These are phyloP conservation scores for Morinoia aosen DNA, from an alignment of 2,888 invertebrate genomes.

Conservation along the genomic window DNA sequence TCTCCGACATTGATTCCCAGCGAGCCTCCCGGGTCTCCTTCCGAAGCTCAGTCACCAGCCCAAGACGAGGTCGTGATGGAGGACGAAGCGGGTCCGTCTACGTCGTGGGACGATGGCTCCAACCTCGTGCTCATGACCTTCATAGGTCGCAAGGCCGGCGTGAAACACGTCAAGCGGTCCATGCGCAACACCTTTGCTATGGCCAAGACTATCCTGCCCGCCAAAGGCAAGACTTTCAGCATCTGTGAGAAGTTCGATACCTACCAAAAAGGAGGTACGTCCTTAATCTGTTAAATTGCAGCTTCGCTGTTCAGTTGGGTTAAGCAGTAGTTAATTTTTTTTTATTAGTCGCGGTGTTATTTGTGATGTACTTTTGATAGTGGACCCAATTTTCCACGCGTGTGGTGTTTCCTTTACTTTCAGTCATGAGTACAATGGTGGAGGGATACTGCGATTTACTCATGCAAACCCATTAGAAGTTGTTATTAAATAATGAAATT, in stretches of 20 bases:
- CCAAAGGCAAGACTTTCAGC: conserved; percentile 54
- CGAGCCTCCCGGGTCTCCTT: background rate
- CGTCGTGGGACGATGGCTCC: conserved; percentile 33
- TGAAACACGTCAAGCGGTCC: conserved; percentile 60
- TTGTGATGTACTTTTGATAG: background rate
- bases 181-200: conserved; percentile 53
- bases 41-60: background rate
- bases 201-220: conserved; percentile 56
- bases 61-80: background rate
- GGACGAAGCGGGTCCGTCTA: conserved; percentile 16
- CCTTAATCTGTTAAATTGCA: background rate
- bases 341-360: background rate
- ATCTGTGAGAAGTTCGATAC: conserved; percentile 66
- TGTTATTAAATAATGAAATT: too few relatives aligned
- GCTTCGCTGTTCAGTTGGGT: background rate
- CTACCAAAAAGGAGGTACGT: conserved; percentile 65
- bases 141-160: conserved; percentile 58
- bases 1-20: background rate
- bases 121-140: conserved; percentile 60
- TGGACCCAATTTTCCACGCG: too few relatives aligned
- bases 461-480: too few relatives aligned
- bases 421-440: too few relatives aligned
- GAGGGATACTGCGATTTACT: too few relatives aligned
- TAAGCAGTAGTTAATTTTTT: background rate
- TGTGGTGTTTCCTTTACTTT: too few relatives aligned